Evolutionary conservation across 2,797 vertebrate species (phyloP).

Genomic region (Onychomys torridus): DNA sequence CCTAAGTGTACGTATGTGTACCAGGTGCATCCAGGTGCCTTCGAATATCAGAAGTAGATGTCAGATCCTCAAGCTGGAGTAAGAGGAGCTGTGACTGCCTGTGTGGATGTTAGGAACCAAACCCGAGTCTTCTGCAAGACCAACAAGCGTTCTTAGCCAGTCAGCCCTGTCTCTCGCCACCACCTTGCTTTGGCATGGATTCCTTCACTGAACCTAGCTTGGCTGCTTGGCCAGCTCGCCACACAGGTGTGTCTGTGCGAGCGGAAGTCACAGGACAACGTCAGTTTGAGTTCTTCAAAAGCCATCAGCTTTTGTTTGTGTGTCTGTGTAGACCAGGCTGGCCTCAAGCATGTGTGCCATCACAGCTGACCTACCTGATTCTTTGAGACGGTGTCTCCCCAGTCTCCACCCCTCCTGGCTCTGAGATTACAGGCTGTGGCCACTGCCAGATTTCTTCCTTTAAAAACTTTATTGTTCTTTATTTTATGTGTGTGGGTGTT

Average conservation of each 20-base stretch:
- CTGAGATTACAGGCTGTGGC: not conserved
- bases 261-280: not conserved
- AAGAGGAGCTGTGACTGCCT: not conserved
- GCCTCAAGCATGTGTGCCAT: not conserved
- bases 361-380: not conserved
- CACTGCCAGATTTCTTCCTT: not conserved
- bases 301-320: not conserved
- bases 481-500: not conserved
- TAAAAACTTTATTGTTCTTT: not conserved
- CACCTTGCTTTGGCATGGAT: not conserved
- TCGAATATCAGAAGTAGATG: not conserved
- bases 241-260: not conserved
- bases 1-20: not conserved
- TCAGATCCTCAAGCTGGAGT: not conserved
- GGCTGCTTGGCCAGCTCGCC: not conserved
- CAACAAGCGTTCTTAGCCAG: not conserved
- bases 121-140: not conserved
- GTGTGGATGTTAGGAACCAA: not conserved
- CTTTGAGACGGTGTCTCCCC: not conserved
- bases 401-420: not conserved
- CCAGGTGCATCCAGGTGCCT: not conserved
- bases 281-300: not conserved
- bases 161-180: not conserved
- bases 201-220: not conserved
- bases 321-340: not conserved